Base-by-base conservation (phyloP, 2,113 vertebrate genomes). In the Neoarius graeffei region DNA sequence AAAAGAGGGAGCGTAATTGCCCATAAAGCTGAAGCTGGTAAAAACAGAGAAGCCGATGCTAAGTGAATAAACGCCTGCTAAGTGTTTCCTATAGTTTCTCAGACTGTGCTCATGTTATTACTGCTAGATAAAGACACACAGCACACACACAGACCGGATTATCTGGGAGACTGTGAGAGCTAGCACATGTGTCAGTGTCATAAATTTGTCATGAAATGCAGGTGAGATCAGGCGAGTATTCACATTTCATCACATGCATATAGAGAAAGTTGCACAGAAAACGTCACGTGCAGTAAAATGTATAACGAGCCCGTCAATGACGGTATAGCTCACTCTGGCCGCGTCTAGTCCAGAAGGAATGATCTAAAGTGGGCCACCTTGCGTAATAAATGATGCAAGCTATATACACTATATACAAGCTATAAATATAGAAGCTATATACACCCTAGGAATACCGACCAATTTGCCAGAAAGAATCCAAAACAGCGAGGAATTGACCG, bases 11-110 rank as follows among this genome's bases (percentile, higher is more conserved):
- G 60, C 54, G 19, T 88, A 54, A 91, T 90, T 50, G 86, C 64
- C 90, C 59, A 85, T 87, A 87, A 87, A 89, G 82, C 88, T 27
- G 76, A 76, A 85, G 89, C 85, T 64, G 89, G 85, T 85, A 76
- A 82, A 91, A 85, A 83, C 48, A 80, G 77, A 91, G 48, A 11
- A 79, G 73, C 88, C 90, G 11, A 91, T 91, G 85, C 85, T 90
- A 91, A 91, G 84, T 66, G 15, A 74, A 86, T 91, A 84, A 83
- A 71, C 14, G 6, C 19, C 27, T 81, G 77, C n/a, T 82, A 83
- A 90, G 69, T 57, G 74, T 86, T 88, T 87, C 88, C 84, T 89
- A 74, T 52, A 86, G 69, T 4, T 83, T 88, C 84, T 67, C 83
- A 50, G 48, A 50, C 48, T 85, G 60, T 30, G 85, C 42, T 81